Evolutionary conservation across 1,140 invertebrate species (phyloP), one percentile per base, ranked within the genome.

Genomic region (Meloidogyne chitwoodi): DNA sequence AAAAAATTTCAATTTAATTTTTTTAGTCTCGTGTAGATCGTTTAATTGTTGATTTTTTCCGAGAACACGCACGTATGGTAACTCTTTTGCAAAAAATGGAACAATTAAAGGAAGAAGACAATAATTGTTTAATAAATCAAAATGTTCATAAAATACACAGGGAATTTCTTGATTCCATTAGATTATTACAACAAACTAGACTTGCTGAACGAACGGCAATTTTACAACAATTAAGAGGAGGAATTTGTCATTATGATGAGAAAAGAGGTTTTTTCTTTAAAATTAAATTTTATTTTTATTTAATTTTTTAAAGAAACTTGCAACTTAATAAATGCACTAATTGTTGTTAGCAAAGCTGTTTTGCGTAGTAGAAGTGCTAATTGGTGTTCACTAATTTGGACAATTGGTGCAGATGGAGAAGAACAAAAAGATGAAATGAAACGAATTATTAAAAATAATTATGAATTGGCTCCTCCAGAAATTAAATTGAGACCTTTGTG

Each of bases 1-100:
- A n/a, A n/a, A n/a, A n/a, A n/a, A n/a, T n/a, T n/a, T n/a, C n/a
- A n/a, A n/a, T 38, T 56, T 56, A 8, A 16, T 44, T 22, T 56
- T 56, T 56, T n/a, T n/a, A 56, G n/a, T 92, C 92, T 0, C 88
- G 93, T 26, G 92, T 94, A 4, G 93, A 94, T 87, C 88, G 93
- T 64, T 90, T 94, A 10, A 91, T 93, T 67, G 92, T 93, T 6
- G 93, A 94, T 83, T 92, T 93, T 87, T 90, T 93, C 69, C 87
- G 92, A 78, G 93, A 94, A 86, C 92, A 93, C 87, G 91, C 92
- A 44, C 90, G 91, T 83, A 90, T 91, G 83, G 77, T 85, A 14
- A 86, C 84, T n/a, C 81, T 86, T 26, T 77, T 86, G 14, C 66
- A 65, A 12, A 85, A 85, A 75, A 86, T 86, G 84, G 85, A 87